Base-by-base conservation (phyloP, 1,140 invertebrate genomes). In the Eulimnadia texana region DNA sequence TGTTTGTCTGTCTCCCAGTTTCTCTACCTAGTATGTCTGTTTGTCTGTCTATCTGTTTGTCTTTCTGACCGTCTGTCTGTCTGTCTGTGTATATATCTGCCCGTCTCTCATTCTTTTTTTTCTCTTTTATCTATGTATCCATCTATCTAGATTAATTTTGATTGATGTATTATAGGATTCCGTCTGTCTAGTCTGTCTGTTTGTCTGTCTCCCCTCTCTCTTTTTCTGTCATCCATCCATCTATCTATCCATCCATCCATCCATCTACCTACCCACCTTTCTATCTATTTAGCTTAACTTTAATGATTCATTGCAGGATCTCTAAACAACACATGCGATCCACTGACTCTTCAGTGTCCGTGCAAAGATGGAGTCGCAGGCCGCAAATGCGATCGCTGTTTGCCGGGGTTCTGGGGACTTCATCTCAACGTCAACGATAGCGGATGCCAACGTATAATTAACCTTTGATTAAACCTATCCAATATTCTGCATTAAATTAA, bases 361-460 rank as follows among this genome's bases (percentile, higher is more conserved):
- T 94, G 91, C 70, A 82, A 84, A 65, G 85, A 86, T 2, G 90
- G 90, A 6, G 90, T 94, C 3, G 89, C 88, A 16, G 91, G 91
- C 13, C 72, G 81, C 11, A 84, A 88, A 69, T 97, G 93, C 76
- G 86, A 95, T 71, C 78, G 88, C 53, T 96, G 91, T 72, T 83
- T 90, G 73, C 84, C 88, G 11, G 88, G 88, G 23, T 92, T 84
- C 70, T 92, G 90, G 90, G 91, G 90, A 3, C 74, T 96, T 62
- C 85, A 87, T 27, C 82, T 85, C 70, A 90, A 92, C 67, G 83
- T 82, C 22, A 89, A 88, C 47, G 84, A 85, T 71, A 80, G 80
- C 65, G 90, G 91, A 63, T 95, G 92, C 72, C 84, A 86, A 72
- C 85, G 90, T 93, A 83, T 84, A 87, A 79, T 65, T n/a, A 56